Evolutionary conservation across 2,797 vertebrate species (phyloP), one percentile per base, ranked within the genome.

Genomic region (Typhlichthys eigenmanni): DNA sequence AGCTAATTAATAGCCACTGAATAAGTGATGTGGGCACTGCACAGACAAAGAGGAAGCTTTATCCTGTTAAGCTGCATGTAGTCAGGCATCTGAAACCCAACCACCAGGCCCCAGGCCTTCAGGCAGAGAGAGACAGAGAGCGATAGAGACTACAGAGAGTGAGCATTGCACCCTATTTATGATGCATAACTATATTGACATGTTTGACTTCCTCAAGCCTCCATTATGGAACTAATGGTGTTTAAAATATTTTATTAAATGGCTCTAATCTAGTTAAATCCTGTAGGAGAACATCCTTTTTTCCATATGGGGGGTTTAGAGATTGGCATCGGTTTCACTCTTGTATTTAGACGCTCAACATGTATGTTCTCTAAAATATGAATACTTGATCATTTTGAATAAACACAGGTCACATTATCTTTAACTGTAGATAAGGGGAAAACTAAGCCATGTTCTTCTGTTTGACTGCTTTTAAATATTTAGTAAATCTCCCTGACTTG

Each of bases 1-100:
- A 71, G 75, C 77, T 86, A 84, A 86, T 90, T 89, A 82, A 84
- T 86, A 51, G 62, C 58, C 55, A 71, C 82, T 84, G 68, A 84
- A 66, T 32, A 43, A 71, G 65, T 69, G 58, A 52, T 69, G 69
- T 69, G 83, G 60, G 69, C 17, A 56, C 68, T 72, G 48, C 66
- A 58, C 69, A 77, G 73, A 76, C 75, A 79, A 85, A 75, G 68
- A 46, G 68, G 58, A 72, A 4, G 0, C 62, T 63, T 87, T 79
- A 85, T 85, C 80, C 71, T 68, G 60, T 81, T 88, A 72, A 77
- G 60, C 68, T 78, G 61, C 63, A 64, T 60, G 60, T 34, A 55
- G 60, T 66, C 64, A 56, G 64, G 75, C 50, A 13, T 48, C 43
- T 47, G 16, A 58, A 6, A 47, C 43, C 34, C 34, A 45, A 34